Percentiles rank a stretch among this genome's conserved stretches.
These are phyloP conservation scores for Lamprologus ornatipinnis DNA, from an alignment of 2,113 vertebrate species.

Conservation along the genomic window DNA sequence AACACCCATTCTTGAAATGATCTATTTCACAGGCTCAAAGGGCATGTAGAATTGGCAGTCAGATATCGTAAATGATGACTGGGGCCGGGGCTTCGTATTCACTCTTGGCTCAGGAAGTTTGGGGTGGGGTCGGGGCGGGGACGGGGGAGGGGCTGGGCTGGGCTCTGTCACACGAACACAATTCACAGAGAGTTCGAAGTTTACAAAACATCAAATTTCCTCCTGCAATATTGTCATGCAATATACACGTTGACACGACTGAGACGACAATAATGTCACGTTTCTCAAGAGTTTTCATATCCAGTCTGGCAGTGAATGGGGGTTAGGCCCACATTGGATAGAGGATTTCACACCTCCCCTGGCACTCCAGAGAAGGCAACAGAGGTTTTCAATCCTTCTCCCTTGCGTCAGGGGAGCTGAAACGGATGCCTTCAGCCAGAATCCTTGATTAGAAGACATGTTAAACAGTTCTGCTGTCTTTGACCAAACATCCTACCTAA, in stretches of 20 bases:
- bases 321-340: slow-evolving; percentile 12
- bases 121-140: neutral
- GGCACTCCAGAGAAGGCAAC: slow-evolving; percentile 16
- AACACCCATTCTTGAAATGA: slow-evolving; percentile 49
- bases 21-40: slow-evolving; percentile 39
- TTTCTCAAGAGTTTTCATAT: slow-evolving; percentile 32
- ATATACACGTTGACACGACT: slow-evolving; percentile 71
- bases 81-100: neutral
- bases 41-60: slow-evolving; percentile 35
- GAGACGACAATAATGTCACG: slow-evolving; percentile 43
- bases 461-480: slow-evolving; percentile 13
- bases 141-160: neutral
- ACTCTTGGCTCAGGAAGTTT: slow-evolving; percentile 41
- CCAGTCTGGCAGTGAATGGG: slow-evolving; percentile 60
- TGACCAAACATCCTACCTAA: slow-evolving; percentile 54
- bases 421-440: slow-evolving; percentile 5
- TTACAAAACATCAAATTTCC: slow-evolving; percentile 71
- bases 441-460: slow-evolving; percentile 18
- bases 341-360: slow-evolving; percentile 12
- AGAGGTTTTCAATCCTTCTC: slow-evolving; percentile 23
- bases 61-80: neutral
- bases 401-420: neutral
- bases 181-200: slow-evolving; percentile 61
- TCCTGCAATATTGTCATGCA: slow-evolving; percentile 72
- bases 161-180: slow-evolving; percentile 65